Base-by-base conservation (phyloP, 2,113 vertebrate genomes). In the Globicephala melas region DNA sequence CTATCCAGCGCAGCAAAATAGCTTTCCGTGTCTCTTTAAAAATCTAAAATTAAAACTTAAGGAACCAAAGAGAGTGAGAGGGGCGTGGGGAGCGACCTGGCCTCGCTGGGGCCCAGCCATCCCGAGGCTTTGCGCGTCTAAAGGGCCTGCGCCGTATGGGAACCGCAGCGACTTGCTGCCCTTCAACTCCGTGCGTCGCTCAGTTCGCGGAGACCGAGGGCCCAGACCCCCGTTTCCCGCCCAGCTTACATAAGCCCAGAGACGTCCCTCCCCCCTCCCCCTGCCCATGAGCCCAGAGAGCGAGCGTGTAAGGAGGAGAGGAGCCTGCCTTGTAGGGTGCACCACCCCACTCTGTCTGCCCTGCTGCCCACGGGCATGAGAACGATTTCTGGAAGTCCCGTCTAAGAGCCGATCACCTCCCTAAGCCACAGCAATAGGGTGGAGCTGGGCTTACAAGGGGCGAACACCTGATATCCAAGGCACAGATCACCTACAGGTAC, bases 201-300 rank as follows among this genome's bases (percentile, higher is more conserved):
- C 3, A 2, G 25, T 26, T 7, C 11, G 33, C 53, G 23, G 65
- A 36, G 1, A 1, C 12, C 1, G 0, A 15, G 36, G 12, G 2
- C 1, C 36, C 41, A 7, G 41, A 2, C 28, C 65, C 26, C 4
- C 1, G 0, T 3, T n/a, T 33, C 31, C 0, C 1, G 38, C 41
- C 65, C 17, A 5, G 23, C n/a, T 36, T 31, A 10, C 18, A 28
- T 8, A 6, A 68, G 25, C 23, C 20, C 7, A 4, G 20, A 18
- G 80, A 36, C 41, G 4, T 3, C 47, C 74, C 70, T 41, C 28
- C 65, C 4, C 38, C 55, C 15, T 20, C 44, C 8, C 8, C 74
- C 28, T 21, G 17, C 44, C 15, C 28, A 21, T 11, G 21, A 47
- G 9, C 33, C 25, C 8, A 0, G 60, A 68, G 53, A 53, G 28